phyloP scores from a whole-genome alignment of 2,888 invertebrate species.

The Invenusta paracnida region DNA sequence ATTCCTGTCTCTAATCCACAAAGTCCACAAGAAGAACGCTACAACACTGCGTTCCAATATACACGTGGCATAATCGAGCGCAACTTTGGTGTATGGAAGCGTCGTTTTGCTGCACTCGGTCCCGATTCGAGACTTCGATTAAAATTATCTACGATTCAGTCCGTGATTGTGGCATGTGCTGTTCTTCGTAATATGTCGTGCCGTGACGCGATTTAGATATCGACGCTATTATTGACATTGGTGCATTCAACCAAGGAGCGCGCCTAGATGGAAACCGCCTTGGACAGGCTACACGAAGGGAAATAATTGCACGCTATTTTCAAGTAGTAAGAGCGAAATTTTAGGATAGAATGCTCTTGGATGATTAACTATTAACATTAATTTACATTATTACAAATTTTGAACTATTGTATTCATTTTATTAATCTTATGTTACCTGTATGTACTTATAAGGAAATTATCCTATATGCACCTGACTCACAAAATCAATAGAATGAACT shows the following conservation, averaged over 20 bases:
- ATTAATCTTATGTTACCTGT: not conserved
- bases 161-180: conserved; percentile 20
- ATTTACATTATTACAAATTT: no score
- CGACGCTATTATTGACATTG: not conserved
- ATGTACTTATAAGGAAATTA: no score
- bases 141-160: not conserved
- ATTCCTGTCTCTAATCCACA: not conserved
- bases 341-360: not conserved
- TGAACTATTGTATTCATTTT: not conserved
- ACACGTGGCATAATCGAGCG: not conserved
- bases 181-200: not conserved
- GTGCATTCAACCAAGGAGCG: not conserved
- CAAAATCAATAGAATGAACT: no score
- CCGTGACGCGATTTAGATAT: not conserved
- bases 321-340: not conserved
- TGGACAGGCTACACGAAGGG: not conserved
- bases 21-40: not conserved
- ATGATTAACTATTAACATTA: not conserved
- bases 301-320: not conserved
- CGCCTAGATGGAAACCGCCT: not conserved
- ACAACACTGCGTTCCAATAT: not conserved
- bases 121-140: not conserved
- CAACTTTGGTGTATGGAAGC: not conserved
- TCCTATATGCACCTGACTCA: no score
- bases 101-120: conserved; percentile 1